Percentiles rank a stretch among this genome's conserved stretches.
phyloP scores from a whole-genome alignment of 2,888 invertebrate species.

The Drosophila diplacantha region DNA sequence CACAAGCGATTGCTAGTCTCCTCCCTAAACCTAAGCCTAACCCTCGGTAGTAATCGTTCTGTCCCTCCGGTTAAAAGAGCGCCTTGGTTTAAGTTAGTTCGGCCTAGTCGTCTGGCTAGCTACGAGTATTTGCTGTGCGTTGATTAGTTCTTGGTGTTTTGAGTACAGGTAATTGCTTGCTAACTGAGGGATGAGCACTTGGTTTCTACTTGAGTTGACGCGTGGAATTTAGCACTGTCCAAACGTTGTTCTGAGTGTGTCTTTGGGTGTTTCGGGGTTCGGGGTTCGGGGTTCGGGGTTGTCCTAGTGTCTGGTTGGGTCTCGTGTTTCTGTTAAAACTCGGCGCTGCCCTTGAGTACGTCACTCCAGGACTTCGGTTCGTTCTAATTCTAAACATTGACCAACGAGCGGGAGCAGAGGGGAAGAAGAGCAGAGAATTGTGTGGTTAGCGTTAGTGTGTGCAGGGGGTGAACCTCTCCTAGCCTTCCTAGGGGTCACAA shows the following conservation, averaged over 20 bases:
- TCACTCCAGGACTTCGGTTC: slow-evolving; percentile 23
- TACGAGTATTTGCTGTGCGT: slow-evolving; percentile 56
- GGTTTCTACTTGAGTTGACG: slow-evolving; percentile 41
- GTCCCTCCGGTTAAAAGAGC: slow-evolving; percentile 16
- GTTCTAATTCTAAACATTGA: slow-evolving; percentile 52
- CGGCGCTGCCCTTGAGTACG: slow-evolving; percentile 30
- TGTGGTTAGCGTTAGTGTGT: slow-evolving; percentile 53
- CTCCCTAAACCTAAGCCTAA: slow-evolving; percentile 50
- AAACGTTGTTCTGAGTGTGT: slow-evolving; percentile 9
- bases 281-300: background rate
- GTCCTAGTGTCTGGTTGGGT: slow-evolving; percentile 18
- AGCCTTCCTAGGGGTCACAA: slow-evolving; percentile 53
- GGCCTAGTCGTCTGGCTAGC: slow-evolving; percentile 41
- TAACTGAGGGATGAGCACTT: slow-evolving; percentile 42
- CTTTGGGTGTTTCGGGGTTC: slow-evolving; percentile 10
- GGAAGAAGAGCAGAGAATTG: slow-evolving; percentile 49
- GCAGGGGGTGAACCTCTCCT: slow-evolving; percentile 10
- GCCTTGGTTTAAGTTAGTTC: slow-evolving; percentile 16
- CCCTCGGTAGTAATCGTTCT: slow-evolving; percentile 56
- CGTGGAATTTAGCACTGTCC: slow-evolving; percentile 51
- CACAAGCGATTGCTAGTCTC: slow-evolving; percentile 36
- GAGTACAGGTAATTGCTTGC: slow-evolving; percentile 36
- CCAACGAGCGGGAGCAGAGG: slow-evolving; percentile 52
- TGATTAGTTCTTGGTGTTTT: slow-evolving; percentile 44
- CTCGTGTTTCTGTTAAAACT: slow-evolving; percentile 9